phyloP scores from a whole-genome alignment of 2,888 invertebrate species.

The Coleophora flavipennella region DNA sequence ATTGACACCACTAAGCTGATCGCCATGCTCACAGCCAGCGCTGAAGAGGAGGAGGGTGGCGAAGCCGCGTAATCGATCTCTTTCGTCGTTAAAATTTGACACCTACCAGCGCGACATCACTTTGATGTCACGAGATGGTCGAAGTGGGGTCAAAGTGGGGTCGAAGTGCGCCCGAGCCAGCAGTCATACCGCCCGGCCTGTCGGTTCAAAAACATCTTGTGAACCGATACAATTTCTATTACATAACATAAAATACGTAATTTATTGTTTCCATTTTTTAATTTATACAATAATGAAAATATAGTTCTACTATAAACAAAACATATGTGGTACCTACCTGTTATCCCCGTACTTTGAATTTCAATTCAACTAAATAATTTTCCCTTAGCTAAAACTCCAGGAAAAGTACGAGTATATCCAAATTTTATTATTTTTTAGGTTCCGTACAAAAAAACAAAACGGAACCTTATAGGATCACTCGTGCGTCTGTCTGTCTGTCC shows the following conservation, averaged over 20 bases:
- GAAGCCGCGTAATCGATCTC: slow-evolving; percentile 59
- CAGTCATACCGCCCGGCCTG: slow-evolving; percentile 36
- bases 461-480: too few relatives aligned
- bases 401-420: too few relatives aligned
- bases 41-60: slow-evolving; percentile 83
- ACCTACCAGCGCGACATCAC: slow-evolving; percentile 16
- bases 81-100: slow-evolving; percentile 19
- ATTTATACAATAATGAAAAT: slow-evolving; percentile 69
- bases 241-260: slow-evolving; percentile 61
- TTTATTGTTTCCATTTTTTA: slow-evolving; percentile 71
- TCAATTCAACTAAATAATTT: slow-evolving; percentile 5
- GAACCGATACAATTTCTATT: slow-evolving; percentile 55
- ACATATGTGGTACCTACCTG: slow-evolving; percentile 45
- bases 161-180: slow-evolving; percentile 1
- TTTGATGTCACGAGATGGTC: too few relatives aligned
- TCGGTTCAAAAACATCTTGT: slow-evolving; percentile 41
- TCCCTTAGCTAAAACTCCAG: too few relatives aligned
- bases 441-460: too few relatives aligned
- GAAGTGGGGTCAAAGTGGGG: slow-evolving; percentile 16
- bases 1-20: slow-evolving; percentile 91
- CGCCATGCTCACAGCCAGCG: slow-evolving; percentile 89
- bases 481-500: too few relatives aligned
- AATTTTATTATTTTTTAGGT: too few relatives aligned
- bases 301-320: slow-evolving; percentile 65
- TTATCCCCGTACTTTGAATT: slow-evolving; percentile 39